Conservation (phyloP, 2,113 vertebrate species). For the Propithecus coquereli region DNA sequence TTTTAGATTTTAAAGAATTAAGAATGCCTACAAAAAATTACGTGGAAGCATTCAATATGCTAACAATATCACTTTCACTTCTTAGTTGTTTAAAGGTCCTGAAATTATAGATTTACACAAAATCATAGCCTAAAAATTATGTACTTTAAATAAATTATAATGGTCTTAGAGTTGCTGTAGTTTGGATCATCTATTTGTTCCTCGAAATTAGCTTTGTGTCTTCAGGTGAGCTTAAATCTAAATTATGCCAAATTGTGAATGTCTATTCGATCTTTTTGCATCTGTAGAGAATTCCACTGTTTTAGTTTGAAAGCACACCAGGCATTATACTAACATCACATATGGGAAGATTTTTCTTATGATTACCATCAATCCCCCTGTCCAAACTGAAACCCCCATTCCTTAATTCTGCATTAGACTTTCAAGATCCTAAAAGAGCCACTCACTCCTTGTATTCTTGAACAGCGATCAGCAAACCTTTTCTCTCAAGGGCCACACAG, state of each 20-base stretch:
- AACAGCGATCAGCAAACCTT: not conserved
- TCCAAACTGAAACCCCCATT: not conserved
- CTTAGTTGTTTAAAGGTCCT: not conserved
- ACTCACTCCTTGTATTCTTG: not conserved
- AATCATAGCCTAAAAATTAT: not conserved
- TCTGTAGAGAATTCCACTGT: conserved; percentile 21
- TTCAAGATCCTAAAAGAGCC: not conserved
- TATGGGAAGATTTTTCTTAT: conserved; percentile 47
- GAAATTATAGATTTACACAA: not conserved
- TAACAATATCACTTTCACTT: not conserved
- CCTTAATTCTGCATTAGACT: conserved; percentile 39
- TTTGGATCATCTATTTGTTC: not conserved
- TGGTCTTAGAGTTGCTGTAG: not conserved
- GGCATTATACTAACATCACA: not conserved
- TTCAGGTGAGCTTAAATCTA: not conserved
- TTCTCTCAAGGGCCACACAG: conserved; percentile 19
- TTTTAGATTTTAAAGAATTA: not conserved
- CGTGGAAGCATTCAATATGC: not conserved
- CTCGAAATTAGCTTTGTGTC: not conserved
- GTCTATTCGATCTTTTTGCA: not conserved
- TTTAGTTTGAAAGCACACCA: conserved; percentile 28
- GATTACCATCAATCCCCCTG: not conserved
- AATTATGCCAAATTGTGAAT: not conserved
- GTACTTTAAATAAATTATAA: not conserved
- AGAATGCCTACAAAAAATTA: not conserved